phyloP scores from a whole-genome alignment of 2,113 vertebrate genomes.

The Gavia stellata region DNA sequence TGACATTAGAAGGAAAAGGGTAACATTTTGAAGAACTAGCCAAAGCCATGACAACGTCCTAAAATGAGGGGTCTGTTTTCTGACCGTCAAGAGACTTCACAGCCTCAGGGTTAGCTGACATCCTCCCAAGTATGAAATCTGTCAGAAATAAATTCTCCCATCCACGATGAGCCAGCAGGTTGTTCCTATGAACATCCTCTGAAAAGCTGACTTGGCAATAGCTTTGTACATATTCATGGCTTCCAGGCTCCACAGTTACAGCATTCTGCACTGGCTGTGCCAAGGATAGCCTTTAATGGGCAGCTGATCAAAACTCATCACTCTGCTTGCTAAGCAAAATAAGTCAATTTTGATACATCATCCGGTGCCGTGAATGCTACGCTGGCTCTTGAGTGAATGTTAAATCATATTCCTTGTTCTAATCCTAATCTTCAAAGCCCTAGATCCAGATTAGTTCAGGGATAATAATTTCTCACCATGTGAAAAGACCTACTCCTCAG shows the following conservation, averaged over 20 bases:
- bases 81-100: neutral
- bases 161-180: conserved; percentile 21
- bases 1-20: neutral
- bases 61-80: neutral
- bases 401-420: neutral
- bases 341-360: neutral
- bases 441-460: neutral
- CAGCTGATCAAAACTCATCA: neutral
- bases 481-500: neutral
- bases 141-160: conserved; percentile 49
- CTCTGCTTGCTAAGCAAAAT: conserved; percentile 51
- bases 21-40: neutral
- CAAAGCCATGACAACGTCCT: neutral
- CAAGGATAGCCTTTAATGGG: conserved; percentile 12
- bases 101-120: conserved; percentile 6
- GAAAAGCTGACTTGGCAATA: conserved; percentile 51
- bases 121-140: conserved; percentile 20
- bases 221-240: neutral
- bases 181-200: conserved; percentile 26
- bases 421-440: conserved; percentile 40
- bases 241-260: neutral
- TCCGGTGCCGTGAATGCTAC: neutral
- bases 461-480: neutral
- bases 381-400: neutral
- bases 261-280: neutral